Evolutionary conservation across 1,140 invertebrate species (phyloP).

Genomic region (Oreohelix idahoensis): DNA sequence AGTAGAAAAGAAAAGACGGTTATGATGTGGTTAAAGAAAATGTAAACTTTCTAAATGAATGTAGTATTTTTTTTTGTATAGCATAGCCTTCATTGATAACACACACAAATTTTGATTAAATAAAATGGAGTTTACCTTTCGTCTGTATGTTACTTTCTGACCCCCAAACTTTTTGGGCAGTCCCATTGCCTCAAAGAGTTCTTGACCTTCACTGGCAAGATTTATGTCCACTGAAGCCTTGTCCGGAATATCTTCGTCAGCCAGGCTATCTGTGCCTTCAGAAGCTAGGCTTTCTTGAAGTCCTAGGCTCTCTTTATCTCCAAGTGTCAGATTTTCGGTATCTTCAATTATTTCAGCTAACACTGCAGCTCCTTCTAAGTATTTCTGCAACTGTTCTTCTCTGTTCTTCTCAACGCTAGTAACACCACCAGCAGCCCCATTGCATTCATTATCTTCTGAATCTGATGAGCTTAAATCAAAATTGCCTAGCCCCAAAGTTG

Average conservation of each 20-base stretch:
- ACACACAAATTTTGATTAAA: no score
- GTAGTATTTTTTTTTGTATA: no score
- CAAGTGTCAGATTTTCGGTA: background rate
- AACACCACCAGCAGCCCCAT: background rate
- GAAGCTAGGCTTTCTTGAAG: background rate
- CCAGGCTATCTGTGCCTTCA: background rate
- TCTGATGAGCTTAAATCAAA: slow-evolving; percentile 38
- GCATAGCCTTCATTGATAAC: no score
- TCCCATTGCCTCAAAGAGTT: slow-evolving; percentile 14
- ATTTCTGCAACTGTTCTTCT: slow-evolving; percentile 21
- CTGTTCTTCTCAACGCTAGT: background rate
- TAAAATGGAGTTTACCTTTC: background rate
- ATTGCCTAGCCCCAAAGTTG: slow-evolving; percentile 20
- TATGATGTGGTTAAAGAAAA: no score
- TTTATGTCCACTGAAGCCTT: background rate
- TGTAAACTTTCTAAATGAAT: no score
- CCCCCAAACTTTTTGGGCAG: slow-evolving; percentile 12
- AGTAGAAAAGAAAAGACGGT: no score
- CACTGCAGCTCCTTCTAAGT: slow-evolving; percentile 15
- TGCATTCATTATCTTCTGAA: slow-evolving; percentile 21
- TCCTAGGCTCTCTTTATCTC: background rate
- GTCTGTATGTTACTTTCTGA: background rate
- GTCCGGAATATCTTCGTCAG: background rate
- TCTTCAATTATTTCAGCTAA: slow-evolving; percentile 28
- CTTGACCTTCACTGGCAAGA: no score